These are phyloP conservation scores for Chloroceryle aenea DNA, from an alignment of 2,113 vertebrate species.

Conservation along the genomic window DNA sequence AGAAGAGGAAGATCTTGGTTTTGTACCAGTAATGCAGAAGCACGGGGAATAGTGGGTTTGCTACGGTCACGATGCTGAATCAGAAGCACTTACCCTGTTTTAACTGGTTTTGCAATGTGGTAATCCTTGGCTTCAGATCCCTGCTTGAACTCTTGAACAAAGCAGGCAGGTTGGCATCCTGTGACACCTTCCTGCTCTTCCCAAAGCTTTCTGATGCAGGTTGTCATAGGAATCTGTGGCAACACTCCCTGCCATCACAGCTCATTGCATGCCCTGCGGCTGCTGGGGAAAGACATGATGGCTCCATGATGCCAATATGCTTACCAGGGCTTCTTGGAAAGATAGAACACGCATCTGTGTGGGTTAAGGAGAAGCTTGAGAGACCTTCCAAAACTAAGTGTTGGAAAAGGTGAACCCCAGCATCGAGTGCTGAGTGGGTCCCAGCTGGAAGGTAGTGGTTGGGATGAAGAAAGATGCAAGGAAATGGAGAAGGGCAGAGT, in stretches of 20 bases:
- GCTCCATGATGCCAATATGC: accelerated
- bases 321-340: not conserved
- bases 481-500: not conserved
- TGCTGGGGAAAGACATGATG: not conserved
- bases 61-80: not conserved
- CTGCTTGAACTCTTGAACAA: not conserved
- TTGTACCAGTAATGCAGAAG: not conserved
- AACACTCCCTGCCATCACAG: accelerated
- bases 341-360: accelerated
- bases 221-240: not conserved
- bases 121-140: not conserved
- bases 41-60: not conserved
- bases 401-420: accelerated
- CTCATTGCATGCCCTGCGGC: accelerated
- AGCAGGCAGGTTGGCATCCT: accelerated
- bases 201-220: accelerated
- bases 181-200: not conserved
- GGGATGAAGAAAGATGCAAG: accelerated
- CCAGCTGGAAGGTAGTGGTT: not conserved
- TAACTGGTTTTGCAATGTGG: not conserved
- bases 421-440: accelerated
- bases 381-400: not conserved
- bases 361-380: not conserved
- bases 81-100: not conserved
- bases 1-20: not conserved